Base-by-base conservation (phyloP, 2,888 invertebrate species). In the Acronicta psi region DNA sequence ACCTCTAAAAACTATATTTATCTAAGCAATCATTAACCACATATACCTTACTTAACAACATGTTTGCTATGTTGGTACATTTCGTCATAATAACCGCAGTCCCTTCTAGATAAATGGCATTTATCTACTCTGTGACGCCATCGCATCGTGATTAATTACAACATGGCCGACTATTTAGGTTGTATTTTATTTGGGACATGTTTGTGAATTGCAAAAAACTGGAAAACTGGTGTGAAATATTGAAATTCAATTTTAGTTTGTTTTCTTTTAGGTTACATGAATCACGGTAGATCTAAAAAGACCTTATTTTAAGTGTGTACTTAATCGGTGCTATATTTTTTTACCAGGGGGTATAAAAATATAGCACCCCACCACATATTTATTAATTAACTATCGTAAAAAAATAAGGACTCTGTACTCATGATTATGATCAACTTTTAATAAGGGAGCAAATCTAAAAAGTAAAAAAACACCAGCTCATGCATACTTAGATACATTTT, bases 171-270 rank as follows among this genome's bases (percentile, higher is more conserved):
- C 23, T 25, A 65, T 66, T 37, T 54, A 61, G 68, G 50, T 68
- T 65, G 23, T 16, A 11, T 36, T 51, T 37, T 36, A 52, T 56
- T 52, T 56, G 29, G 60, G 41, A 29, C 53, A 56, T 42, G 56
- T 47, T 57, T 37, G 40, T 13, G 29, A 37, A 38, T 62, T 73
- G 40, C 38, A 54, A 54, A 66, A 60, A 51, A n/a, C 23, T 46
- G 64, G 64, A 69, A 59, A 58, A 40, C 36, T 38, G n/a, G n/a
- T n/a, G n/a, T n/a, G n/a, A n/a, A n/a, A n/a, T 17, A 57, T 50
- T 23, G 6, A 18, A 9, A 34, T 34, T 20, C 17, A 8, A 9
- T 44, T 29, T 41, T 17, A 18, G 7, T 8, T 25, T 17, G 13
- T 4, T 4, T 9, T 40, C 29, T 29, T 29, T 29, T 29, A 10